These are phyloP conservation scores for Spongilla lacustris DNA, from an alignment of 37 sponge, comb jelly and placozoan species.

Conservation along the genomic window DNA sequence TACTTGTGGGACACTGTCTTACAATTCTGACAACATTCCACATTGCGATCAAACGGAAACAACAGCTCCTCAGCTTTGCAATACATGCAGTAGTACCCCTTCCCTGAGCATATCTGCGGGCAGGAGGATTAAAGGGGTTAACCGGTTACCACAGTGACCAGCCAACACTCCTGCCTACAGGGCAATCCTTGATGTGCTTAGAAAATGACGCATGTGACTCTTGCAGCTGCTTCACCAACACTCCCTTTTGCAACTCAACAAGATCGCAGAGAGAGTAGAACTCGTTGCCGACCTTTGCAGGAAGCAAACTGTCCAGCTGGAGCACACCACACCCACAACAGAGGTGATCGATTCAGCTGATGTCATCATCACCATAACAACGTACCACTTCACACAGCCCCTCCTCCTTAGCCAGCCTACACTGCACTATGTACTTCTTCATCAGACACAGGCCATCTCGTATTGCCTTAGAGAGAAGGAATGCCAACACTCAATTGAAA, in stretches of 20 bases:
- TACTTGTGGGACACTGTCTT: constrained; percentile 67
- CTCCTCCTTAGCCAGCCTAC: constrained; percentile 58
- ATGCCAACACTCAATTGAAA: too few relatives aligned
- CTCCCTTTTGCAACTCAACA: constrained; percentile 55
- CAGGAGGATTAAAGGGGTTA: not conserved
- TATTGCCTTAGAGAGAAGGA: constrained; percentile 27
- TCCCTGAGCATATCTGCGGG: constrained; percentile 53
- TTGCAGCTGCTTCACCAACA: constrained; percentile 62
- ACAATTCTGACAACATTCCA: constrained; percentile 52
- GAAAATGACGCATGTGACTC: constrained; percentile 51
- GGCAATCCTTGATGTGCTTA: constrained; percentile 75
- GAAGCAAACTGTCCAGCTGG: constrained; percentile 56
- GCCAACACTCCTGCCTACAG: too few relatives aligned
- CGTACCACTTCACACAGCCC: constrained; percentile 55
- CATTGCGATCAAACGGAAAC: constrained; percentile 72
- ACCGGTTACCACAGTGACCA: too few relatives aligned
- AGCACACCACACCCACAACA: not conserved
- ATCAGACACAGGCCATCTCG: constrained; percentile 74
- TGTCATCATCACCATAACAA: not conserved
- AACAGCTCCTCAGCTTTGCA: constrained; percentile 71
- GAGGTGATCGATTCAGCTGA: too few relatives aligned
- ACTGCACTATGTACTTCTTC: constrained; percentile 76
- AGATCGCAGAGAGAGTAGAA: constrained; percentile 83
- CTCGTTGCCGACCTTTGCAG: constrained; percentile 70
- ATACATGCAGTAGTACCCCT: constrained; percentile 49